Conservation (phyloP, 2,888 invertebrate species). For the Prenolepis imparis region DNA sequence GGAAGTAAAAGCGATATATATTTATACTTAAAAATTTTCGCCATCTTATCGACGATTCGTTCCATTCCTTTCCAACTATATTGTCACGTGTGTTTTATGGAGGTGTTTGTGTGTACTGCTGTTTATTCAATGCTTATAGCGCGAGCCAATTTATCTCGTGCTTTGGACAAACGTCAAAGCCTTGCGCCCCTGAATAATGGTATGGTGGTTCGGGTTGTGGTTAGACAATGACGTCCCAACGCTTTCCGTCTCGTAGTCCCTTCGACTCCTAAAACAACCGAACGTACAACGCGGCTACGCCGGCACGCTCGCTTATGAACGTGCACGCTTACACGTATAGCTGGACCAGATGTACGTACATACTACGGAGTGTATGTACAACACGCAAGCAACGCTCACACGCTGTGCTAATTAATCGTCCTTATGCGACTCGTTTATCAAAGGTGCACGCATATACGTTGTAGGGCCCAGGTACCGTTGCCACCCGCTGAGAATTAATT, state of each 20-base stretch:
- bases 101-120: conserved; percentile 42
- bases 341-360: conserved; percentile 14
- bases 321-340: conserved; percentile 24
- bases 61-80: neutral
- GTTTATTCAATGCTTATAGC: conserved; percentile 68
- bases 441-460: conserved; percentile 54
- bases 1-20: neutral
- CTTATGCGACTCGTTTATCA: conserved; percentile 73
- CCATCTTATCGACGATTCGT: neutral
- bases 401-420: conserved; percentile 70
- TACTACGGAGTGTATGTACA: neutral
- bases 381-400: conserved; percentile 46
- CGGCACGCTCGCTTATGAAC: conserved; percentile 34
- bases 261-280: conserved; percentile 58
- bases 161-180: conserved; percentile 73
- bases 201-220: conserved; percentile 57
- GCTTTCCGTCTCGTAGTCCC: conserved; percentile 48
- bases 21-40: neutral
- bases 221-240: conserved; percentile 63
- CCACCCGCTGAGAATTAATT: conserved; percentile 65
- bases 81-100: conserved; percentile 1
- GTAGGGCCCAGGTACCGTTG: conserved; percentile 31
- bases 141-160: conserved; percentile 74
- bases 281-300: conserved; percentile 50
- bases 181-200: conserved; percentile 68